Evolutionary conservation across 2,797 vertebrate genomes (phyloP).

Genomic region (Macropus fuliginosus): DNA sequence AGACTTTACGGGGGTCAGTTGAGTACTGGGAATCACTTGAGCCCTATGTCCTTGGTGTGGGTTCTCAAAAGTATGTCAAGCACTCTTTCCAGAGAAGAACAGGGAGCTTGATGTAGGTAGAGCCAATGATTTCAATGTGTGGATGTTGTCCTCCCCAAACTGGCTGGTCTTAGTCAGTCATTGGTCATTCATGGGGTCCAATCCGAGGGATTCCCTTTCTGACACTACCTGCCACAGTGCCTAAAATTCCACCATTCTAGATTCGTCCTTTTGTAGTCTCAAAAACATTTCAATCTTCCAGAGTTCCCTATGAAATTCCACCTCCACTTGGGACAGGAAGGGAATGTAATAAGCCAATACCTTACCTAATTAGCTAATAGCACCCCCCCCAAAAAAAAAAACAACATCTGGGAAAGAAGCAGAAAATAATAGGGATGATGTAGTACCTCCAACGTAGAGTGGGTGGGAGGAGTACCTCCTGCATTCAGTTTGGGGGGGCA

Average conservation of each 20-base stretch:
- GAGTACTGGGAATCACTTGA: not conserved
- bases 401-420: not conserved
- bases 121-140: not conserved
- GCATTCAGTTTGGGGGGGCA: not conserved
- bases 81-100: not conserved
- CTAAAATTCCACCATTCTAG: not conserved
- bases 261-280: not conserved
- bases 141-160: not conserved
- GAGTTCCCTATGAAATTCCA: not conserved
- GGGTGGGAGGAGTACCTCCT: not conserved
- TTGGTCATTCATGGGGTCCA: not conserved
- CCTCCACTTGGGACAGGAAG: not conserved
- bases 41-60: not conserved
- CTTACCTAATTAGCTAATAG: not conserved
- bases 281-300: slow-evolving; percentile 3
- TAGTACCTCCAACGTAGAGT: not conserved
- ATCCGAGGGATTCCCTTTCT: not conserved
- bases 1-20: not conserved
- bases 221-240: not conserved
- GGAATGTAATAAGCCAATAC: not conserved
- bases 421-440: not conserved
- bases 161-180: not conserved
- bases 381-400: not conserved
- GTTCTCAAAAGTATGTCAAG: not conserved
- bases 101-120: not conserved